Evolutionary conservation across 37 sponge, comb jelly and placozoan species (phyloP).

Genomic region (Theonella swinhoei): DNA sequence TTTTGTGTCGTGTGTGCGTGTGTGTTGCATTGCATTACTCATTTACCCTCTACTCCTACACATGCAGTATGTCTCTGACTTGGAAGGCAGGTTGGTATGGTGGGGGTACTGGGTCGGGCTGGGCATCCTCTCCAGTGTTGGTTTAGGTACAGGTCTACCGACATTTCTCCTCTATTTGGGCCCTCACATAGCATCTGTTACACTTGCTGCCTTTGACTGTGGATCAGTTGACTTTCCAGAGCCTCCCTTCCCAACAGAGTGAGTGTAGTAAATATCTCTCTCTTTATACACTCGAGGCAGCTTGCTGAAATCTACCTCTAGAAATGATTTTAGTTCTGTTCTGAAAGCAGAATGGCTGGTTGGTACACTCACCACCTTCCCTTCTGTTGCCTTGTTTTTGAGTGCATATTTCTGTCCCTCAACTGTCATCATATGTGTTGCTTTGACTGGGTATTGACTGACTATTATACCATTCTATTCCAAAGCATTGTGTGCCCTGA

Average conservation of each 20-base stretch:
- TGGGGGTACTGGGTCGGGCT: constrained; percentile 94
- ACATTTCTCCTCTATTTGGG: constrained; percentile 98
- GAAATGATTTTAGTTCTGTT: no score
- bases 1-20: no score
- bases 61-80: constrained; percentile 46
- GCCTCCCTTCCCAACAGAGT: constrained; percentile 92
- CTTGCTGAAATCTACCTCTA: no score
- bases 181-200: constrained; percentile 99
- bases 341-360: no score
- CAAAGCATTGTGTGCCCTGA: constrained; percentile 80
- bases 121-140: constrained; percentile 94
- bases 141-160: constrained; percentile 97
- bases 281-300: not conserved
- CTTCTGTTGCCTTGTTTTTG: no score
- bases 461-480: no score
- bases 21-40: no score
- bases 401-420: no score
- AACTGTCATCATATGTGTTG: no score
- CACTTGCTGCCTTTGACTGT: constrained; percentile 98
- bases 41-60: not conserved
- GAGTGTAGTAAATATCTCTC: not conserved
- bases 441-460: no score
- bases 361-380: no score
- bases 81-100: constrained; percentile 72
- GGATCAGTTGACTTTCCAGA: constrained; percentile 94